Base-by-base conservation (phyloP, 2,888 invertebrate species). In the Nemurella pictetii region DNA sequence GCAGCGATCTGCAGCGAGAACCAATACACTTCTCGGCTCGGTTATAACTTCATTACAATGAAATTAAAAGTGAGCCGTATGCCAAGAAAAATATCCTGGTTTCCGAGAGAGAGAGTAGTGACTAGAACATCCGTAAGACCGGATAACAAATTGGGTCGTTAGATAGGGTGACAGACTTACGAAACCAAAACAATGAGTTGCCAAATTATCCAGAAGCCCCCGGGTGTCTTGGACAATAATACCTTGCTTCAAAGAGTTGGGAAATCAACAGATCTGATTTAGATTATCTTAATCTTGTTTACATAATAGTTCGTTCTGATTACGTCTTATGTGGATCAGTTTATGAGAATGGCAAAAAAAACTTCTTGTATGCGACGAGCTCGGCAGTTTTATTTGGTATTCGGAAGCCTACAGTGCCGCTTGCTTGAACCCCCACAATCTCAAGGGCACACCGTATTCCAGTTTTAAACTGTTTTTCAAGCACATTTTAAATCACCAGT, bases 91-190 rank as follows among this genome's bases (percentile, higher is more conserved):
- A 55, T 55, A 55, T 55, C 55, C 55, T 55, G 55, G 55, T 55
- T 55, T 55, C 55, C 20, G 55, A 55, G 55, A 3, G 55, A 3
- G 55, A 55, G 55, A 55, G 20, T 7, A 55, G 15, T 20, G 55
- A 55, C 55, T 55, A 12, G 55, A 55, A 55, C 55, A 55, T 55
- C 55, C 55, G 30, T 78, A 36, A 36, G 36, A 35, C 30, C 81
- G n/a, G 20, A 27, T 82, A 82, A 82, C 82, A 82, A 72, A 82
- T 82, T 36, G 27, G 55, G 72, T 82, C 82, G 82, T 82, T 82
- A 55, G 29, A 28, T 78, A 12, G 7, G 55, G 29, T 25, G 82
- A 82, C 82, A 82, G 15, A 55, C 3, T 82, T 55, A 27, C 82
- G 55, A 82, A 82, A 82, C 82, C 55, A 72, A 72, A 82, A 82